Base-by-base conservation (phyloP, 2,888 invertebrate genomes). In the Callyntrura sp. region DNA sequence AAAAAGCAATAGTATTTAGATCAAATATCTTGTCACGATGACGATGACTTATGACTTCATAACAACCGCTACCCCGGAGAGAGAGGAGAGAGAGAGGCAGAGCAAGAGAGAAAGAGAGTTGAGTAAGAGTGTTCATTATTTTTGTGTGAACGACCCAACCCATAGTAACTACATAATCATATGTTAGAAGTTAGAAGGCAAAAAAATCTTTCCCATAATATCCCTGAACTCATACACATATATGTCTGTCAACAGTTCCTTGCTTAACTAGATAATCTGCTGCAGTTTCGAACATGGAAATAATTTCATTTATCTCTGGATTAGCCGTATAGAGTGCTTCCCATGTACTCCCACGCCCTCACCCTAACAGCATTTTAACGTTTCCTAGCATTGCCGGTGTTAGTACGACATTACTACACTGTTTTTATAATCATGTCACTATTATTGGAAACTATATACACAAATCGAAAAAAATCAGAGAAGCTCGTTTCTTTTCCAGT, bases 21-120 rank as follows among this genome's bases (percentile, higher is more conserved):
- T 78, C 76, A 85, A 35, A 85, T 51, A 62, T 78, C 85, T 17
- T 86, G 86, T 86, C 79, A 79, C 68, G 51, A 85, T 78, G 85
- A 85, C 48, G 45, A 78, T 85, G 85, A 85, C 85, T 85, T 85
- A 85, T 85, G 85, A 62, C 78, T 85, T 78, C 48, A 85, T 85
- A 85, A 85, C 85, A 85, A 85, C 62, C 48, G 48, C 85, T 62
- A 35, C 35, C 35, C 35, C 35, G 35, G 35, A 35, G 35, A 35
- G 35, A 35, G n/a, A n/a, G n/a, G n/a, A n/a, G n/a, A n/a, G n/a
- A n/a, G n/a, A n/a, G n/a, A n/a, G n/a, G n/a, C n/a, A n/a, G n/a
- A n/a, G n/a, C n/a, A n/a, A n/a, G n/a, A n/a, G 35, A 35, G 6
- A 35, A 6, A 35, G 35, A 4, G 35, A 20, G 55, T 57, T 60